These are phyloP conservation scores for Phataginus tricuspis DNA, from an alignment of 2,797 vertebrate species.

Conservation along the genomic window DNA sequence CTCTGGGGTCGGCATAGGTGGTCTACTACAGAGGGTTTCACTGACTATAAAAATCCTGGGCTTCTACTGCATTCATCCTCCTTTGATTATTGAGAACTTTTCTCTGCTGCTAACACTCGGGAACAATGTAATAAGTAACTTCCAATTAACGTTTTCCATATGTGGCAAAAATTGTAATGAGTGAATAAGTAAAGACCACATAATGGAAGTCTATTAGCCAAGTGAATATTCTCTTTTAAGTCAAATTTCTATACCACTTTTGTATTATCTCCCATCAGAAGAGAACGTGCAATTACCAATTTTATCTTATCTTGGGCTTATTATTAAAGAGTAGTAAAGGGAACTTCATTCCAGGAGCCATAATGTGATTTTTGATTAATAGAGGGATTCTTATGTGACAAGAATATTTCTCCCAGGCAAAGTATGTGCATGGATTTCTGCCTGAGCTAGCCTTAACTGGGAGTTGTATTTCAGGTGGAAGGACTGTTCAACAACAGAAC, in stretches of 20 bases:
- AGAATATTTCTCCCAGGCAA: constrained; percentile 89
- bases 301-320: constrained; percentile 89
- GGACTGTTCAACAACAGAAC: constrained; percentile 52
- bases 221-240: constrained; percentile 89
- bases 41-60: not conserved
- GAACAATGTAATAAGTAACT: constrained; percentile 88
- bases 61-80: constrained; percentile 74
- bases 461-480: constrained; percentile 73
- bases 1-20: not conserved
- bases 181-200: constrained; percentile 87
- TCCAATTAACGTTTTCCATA: constrained; percentile 89
- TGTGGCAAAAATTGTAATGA: constrained; percentile 85
- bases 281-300: constrained; percentile 89
- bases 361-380: constrained; percentile 93
- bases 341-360: constrained; percentile 88
- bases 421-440: constrained; percentile 81
- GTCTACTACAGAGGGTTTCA: not conserved
- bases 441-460: constrained; percentile 85
- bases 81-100: constrained; percentile 86
- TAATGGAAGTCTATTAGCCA: constrained; percentile 89
- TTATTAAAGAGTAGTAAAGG: constrained; percentile 89
- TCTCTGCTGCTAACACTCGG: constrained; percentile 80
- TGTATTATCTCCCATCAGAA: constrained; percentile 89
- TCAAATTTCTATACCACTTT: constrained; percentile 88
- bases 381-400: constrained; percentile 90